Evolutionary conservation across 2,797 vertebrate species (phyloP), one percentile per base, ranked within the genome.

Genomic region (Nyctalus aviator): DNA sequence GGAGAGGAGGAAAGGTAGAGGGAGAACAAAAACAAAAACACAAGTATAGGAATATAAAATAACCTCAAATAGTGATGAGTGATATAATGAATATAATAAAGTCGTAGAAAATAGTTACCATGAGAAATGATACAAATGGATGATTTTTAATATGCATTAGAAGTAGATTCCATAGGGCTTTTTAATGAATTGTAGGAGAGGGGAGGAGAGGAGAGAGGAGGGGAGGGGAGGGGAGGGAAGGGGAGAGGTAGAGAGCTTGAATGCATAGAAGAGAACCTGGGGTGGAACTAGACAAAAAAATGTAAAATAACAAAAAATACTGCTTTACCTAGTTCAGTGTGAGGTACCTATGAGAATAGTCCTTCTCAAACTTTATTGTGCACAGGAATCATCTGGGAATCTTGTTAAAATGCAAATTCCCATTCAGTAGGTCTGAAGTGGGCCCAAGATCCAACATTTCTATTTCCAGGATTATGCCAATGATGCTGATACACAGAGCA

Each of bases 1-100:
- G 18, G 1, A 14, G 44, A 18, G 32, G 23, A n/a, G 2, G 5
- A 35, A 6, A n/a, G 5, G 3, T 6, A 10, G 5, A 32, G 1
- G n/a, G 11, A 37, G 50, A 32, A 32, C 64, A 32, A 14, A 3
- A 25, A 71, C 2, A 5, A 84, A 86, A 82, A 79, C 48, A 35
- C 0, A 59, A 50, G 12, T 37, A 41, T 5, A 37, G 18, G 59
- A 76, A 84, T 75, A 30, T 30, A 90, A 78, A 59, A 27, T 48
- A 32, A 79, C 6, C 23, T 83, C 32, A 71, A 35, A 68, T 5
- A 32, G 3, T 66, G 13, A 77, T 14, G 8, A 10, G 7, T 71
- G 53, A 41, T 66, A 76, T 6, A 53, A 35, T 17, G 25, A 88
- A 44, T 27, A 46, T 18, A 66, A 35, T 13, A 86, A 2, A 90